A percentile compares a stretch with the other conserved stretches of the same genome.
Conservation (phyloP, 2,888 invertebrate genomes). For the Apamea anceps region DNA sequence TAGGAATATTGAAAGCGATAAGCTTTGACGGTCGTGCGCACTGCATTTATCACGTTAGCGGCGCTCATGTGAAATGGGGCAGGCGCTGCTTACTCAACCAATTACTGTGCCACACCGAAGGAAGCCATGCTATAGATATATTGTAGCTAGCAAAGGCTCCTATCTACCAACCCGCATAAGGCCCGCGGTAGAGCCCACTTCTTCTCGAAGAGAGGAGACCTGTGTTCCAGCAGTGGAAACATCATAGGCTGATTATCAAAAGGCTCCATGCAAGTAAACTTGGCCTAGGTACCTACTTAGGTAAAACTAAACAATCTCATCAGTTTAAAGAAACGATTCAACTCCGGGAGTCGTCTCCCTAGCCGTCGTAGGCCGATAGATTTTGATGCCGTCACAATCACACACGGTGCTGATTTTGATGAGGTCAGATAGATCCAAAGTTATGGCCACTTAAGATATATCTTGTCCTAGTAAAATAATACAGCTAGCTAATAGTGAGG, state of each 20-base stretch:
- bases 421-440: neutral
- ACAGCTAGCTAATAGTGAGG: neutral
- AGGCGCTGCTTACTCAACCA: conserved; percentile 65
- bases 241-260: too few species aligned
- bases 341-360: neutral
- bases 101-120: conserved; percentile 20
- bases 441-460: too few species aligned
- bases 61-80: conserved; percentile 79
- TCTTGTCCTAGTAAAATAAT: too few species aligned
- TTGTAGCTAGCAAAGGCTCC: neutral
- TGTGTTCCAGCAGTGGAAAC: too few species aligned
- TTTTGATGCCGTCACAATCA: too few species aligned
- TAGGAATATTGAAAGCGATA: conserved; percentile 63
- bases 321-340: neutral
- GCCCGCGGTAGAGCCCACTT: too few species aligned
- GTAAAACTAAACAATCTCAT: neutral
- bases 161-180: too few species aligned
- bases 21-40: conserved; percentile 74
- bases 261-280: neutral
- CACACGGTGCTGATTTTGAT: neutral
- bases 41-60: conserved; percentile 76
- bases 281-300: neutral
- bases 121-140: conserved; percentile 45
- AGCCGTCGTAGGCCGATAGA: neutral
- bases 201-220: too few species aligned